Conservation (phyloP, 2,888 invertebrate genomes). For the Pyrochroa serraticornis region DNA sequence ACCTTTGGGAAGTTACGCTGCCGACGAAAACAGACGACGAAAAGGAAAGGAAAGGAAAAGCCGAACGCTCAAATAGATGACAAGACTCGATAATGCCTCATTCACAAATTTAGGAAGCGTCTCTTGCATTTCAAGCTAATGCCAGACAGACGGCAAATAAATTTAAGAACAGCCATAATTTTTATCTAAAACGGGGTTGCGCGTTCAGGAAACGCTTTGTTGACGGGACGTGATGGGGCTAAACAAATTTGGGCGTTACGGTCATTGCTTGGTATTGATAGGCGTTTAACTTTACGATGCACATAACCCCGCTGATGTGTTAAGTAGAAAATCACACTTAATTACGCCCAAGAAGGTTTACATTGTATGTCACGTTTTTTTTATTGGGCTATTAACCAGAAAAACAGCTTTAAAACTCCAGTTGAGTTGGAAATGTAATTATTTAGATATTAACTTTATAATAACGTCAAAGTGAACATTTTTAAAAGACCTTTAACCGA, state of each 20-base stretch:
- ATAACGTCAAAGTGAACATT: constrained; percentile 21
- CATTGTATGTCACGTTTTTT: constrained; percentile 28
- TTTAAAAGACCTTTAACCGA: too few species aligned
- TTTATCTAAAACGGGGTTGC: background rate
- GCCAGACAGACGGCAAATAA: background rate
- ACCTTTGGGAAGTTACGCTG: constrained; percentile 18
- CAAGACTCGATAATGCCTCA: constrained; percentile 15
- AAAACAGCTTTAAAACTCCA: constrained; percentile 24
- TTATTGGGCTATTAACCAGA: constrained; percentile 28
- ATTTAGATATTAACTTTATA: constrained; percentile 35
- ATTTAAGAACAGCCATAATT: background rate
- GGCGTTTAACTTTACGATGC: constrained; percentile 9
- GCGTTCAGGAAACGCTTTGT: background rate
- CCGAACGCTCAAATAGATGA: constrained; percentile 19
- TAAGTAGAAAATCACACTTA: constrained; percentile 26
- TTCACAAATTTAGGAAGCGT: constrained; percentile 6
- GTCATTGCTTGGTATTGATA: constrained; percentile 15
- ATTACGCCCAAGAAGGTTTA: constrained; percentile 23
- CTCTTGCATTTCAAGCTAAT: background rate
- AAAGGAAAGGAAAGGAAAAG: constrained; percentile 10
- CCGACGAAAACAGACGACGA: constrained; percentile 2
- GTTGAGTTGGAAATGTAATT: constrained; percentile 33
- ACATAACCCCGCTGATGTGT: constrained; percentile 6
- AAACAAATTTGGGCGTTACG: constrained; percentile 17
- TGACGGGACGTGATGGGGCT: background rate